Evolutionary conservation across 2,113 vertebrate genomes (phyloP), one percentile per base, ranked within the genome.

Genomic region (Psammodynastes pulverulentus): DNA sequence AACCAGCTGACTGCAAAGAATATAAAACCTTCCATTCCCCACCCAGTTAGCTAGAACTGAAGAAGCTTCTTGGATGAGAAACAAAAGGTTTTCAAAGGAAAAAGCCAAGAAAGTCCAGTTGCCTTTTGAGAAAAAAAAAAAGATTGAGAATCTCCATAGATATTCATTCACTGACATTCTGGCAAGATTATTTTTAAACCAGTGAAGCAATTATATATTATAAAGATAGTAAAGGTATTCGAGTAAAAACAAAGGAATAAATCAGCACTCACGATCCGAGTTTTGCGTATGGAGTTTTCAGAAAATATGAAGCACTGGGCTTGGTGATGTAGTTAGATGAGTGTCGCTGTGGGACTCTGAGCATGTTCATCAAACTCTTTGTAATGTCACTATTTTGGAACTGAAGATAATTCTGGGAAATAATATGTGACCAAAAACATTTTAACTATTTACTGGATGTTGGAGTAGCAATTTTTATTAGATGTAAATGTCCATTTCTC

Each of bases 231-330:
- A 51, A 23, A 12, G 4, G 24, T 92, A 48, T 17, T 17, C 6
- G 87, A 53, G 5, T 1, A 79, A 19, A 17, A 17, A 21, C 34
- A 79, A 79, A 79, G 2, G 24, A 52, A 93, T 88, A 92, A 89
- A 93, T 86, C 21, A 91, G 2, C 23, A 97, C 97, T 19, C 96
- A 98, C 98, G 98, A 98, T n/a, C 98, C 98, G 87, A 98, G 97
- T 51, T 97, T 97, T 0, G 97, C 95, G 46, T 98, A 98, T 21
- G 98, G 95, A 23, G 93, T 62, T 3, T 96, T 94, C 89, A 97
- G 34, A 96, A 96, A 98, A 94, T 98, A 98, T 0, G 97, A 97
- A 19, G 97, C 96, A 45, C 62, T 5, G 89, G 98, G 97, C 4
- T 93, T 96, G 46, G 96, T 95, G 58, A 97, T 34, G 0, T 97